A percentile compares a stretch with the other conserved stretches of the same genome.
These are phyloP conservation scores for Nipponia nippon DNA, from an alignment of 2,113 vertebrate species.

Conservation along the genomic window DNA sequence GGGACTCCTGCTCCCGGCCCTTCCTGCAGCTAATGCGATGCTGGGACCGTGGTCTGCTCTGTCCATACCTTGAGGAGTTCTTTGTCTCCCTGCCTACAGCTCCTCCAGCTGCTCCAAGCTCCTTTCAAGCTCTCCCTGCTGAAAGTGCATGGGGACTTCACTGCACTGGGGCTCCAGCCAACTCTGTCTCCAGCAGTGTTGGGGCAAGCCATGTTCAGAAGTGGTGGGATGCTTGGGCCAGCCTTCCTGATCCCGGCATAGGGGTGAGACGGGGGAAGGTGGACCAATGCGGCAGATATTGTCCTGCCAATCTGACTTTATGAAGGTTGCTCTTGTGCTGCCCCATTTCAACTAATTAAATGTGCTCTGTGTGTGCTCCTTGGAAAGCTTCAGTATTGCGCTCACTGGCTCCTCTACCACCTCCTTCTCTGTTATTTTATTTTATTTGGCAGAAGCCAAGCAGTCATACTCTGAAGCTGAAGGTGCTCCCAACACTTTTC, in stretches of 20 bases:
- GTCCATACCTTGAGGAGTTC: neutral
- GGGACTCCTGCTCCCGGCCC: neutral
- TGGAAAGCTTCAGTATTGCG: neutral
- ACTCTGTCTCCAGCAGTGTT: neutral
- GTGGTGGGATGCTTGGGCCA: neutral
- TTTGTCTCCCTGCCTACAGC: neutral
- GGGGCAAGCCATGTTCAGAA: neutral
- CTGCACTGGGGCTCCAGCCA: neutral
- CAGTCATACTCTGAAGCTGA: neutral
- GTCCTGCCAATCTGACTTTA: neutral
- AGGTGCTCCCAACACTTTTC: neutral
- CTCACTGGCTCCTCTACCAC: neutral
- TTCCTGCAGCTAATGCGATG: neutral
- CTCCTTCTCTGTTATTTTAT: neutral
- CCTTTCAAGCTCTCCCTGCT: neutral
- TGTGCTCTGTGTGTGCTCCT: neutral
- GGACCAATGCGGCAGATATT: fast-evolving
- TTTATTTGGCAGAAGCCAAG: neutral
- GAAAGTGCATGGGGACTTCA: neutral
- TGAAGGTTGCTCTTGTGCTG: neutral
- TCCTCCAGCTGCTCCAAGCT: neutral
- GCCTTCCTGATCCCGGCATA: neutral
- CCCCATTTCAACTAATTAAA: neutral
- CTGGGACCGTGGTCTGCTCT: neutral
- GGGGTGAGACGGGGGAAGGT: fast-evolving